Conservation (phyloP, 1,140 invertebrate species). For the Trachelipus rathkii region DNA sequence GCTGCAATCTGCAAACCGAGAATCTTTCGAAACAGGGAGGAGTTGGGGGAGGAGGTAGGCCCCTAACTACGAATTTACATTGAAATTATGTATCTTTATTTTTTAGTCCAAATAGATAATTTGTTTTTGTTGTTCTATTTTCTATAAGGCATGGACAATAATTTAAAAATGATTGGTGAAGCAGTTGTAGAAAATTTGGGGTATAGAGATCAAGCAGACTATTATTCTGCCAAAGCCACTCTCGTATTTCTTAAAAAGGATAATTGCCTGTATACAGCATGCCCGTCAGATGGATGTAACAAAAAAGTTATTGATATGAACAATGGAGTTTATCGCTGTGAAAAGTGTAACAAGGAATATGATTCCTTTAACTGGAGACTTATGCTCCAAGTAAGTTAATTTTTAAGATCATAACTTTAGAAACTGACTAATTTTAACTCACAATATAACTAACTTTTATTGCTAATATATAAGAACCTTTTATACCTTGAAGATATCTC, state of each 20-base stretch:
- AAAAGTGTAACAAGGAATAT: conserved; percentile 84
- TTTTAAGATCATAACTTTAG: no score
- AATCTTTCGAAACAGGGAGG: conserved; percentile 56
- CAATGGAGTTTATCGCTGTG: conserved; percentile 84
- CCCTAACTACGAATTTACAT: no score
- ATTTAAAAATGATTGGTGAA: conserved; percentile 67
- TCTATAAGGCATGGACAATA: conserved; percentile 44
- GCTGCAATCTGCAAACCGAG: conserved; percentile 56
- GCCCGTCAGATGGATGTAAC: conserved; percentile 78
- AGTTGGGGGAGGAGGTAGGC: conserved; percentile 44
- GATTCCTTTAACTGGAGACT: conserved; percentile 81
- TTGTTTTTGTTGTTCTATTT: conserved; percentile 13
- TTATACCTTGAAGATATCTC: no score
- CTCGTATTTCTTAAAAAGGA: conserved; percentile 67
- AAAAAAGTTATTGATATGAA: conserved; percentile 87
- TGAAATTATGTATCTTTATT: no score
- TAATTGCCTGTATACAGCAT: conserved; percentile 83
- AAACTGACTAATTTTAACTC: conserved; percentile 1
- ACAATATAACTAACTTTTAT: no score
- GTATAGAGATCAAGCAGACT: conserved; percentile 68
- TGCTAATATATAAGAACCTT: no score
- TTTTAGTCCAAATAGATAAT: not conserved
- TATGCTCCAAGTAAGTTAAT: conserved; percentile 63
- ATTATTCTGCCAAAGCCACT: conserved; percentile 67
- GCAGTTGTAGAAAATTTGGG: conserved; percentile 63